Conservation (phyloP, 1,140 invertebrate genomes). For the Drosophila bipectinata region DNA sequence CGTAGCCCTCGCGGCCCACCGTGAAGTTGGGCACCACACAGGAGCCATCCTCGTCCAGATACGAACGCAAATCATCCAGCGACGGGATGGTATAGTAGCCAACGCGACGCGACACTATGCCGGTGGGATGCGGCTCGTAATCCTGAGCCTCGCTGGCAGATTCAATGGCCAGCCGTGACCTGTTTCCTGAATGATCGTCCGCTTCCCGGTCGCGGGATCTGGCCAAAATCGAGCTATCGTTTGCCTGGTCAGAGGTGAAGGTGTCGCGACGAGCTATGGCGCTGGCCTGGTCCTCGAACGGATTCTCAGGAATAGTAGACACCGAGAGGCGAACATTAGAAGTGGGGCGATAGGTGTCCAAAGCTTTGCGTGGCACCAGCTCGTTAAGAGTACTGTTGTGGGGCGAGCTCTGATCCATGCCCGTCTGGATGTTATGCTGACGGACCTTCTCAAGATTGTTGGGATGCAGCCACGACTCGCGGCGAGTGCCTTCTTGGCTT, state of each 20-base stretch:
- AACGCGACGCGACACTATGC: constrained; percentile 87
- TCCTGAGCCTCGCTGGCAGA: constrained; percentile 55
- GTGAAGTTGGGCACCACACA: constrained; percentile 96
- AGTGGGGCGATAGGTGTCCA: constrained; percentile 63
- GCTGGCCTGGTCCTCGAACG: constrained; percentile 71
- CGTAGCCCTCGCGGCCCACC: constrained; percentile 95
- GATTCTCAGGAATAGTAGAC: constrained; percentile 72
- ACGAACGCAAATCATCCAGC: constrained; percentile 89
- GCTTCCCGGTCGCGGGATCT: constrained; percentile 45
- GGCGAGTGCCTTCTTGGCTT: constrained; percentile 53
- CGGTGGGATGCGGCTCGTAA: constrained; percentile 86
- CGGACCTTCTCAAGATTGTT: constrained; percentile 78
- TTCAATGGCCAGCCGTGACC: constrained; percentile 53
- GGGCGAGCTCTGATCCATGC: constrained; percentile 50
- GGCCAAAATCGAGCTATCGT: constrained; percentile 57
- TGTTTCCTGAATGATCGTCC: constrained; percentile 30
- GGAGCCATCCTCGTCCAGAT: constrained; percentile 88
- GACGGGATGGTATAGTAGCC: constrained; percentile 95
- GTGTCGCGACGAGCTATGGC: constrained; percentile 53
- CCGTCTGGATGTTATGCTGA: constrained; percentile 73
- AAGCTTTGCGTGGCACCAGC: constrained; percentile 71
- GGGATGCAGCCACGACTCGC: constrained; percentile 82
- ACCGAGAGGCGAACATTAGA: constrained; percentile 55
- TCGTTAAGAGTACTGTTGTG: constrained; percentile 75
- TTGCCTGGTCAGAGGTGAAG: constrained; percentile 55